Percentiles rank a stretch among this genome's conserved stretches.
Evolutionary conservation across 2,888 invertebrate species (phyloP).

Genomic region (Pristionchus arcanus): DNA sequence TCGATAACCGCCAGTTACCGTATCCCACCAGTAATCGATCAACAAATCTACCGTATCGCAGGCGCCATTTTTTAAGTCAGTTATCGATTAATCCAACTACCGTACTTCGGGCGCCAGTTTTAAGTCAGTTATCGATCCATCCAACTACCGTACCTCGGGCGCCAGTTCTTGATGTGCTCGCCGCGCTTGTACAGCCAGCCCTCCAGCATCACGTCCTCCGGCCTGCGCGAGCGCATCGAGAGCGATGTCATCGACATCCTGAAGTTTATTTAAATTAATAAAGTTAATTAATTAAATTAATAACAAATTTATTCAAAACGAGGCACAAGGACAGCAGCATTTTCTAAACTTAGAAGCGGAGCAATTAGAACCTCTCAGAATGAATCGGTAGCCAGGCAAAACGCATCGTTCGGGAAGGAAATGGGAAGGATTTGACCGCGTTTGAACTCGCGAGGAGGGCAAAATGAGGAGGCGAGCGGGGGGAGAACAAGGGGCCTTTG

Average conservation of each 20-base stretch:
- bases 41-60: neutral
- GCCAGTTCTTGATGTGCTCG: constrained; percentile 99
- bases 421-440: too few species aligned
- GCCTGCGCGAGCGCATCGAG: constrained; percentile 63
- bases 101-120: constrained; percentile 86
- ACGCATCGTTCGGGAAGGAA: too few species aligned
- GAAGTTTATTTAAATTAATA: neutral
- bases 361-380: too few species aligned
- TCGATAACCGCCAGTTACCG: too few species aligned
- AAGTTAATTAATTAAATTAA: neutral
- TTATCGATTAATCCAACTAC: neutral
- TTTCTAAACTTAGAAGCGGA: too few species aligned
- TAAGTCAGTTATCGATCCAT: neutral
- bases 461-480: too few species aligned
- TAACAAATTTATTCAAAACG: neutral
- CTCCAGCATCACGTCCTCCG: constrained; percentile 87
- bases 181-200: constrained; percentile 96
- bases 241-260: constrained; percentile 70
- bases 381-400: too few species aligned
- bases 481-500: too few species aligned
- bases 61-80: too few species aligned
- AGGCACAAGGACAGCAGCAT: too few species aligned
- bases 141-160: constrained; percentile 84
- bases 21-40: neutral
- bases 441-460: too few species aligned